A percentile compares a stretch with the other conserved stretches of the same genome.
Evolutionary conservation across 2,888 invertebrate species (phyloP).

Genomic region (Leptarthrus brevirostris): DNA sequence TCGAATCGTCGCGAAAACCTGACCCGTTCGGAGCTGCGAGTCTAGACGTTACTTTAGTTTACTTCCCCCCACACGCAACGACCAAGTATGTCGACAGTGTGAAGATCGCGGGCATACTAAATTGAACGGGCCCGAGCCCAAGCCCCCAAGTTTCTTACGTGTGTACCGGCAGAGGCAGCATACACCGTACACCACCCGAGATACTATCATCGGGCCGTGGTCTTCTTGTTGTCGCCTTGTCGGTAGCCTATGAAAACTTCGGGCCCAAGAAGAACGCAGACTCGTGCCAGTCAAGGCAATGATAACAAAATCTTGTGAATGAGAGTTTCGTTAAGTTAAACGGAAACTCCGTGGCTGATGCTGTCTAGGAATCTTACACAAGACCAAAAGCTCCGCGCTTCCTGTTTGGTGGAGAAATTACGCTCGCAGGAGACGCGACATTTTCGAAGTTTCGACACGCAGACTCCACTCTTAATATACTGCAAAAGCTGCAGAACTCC

Average conservation of each 20-base stretch:
- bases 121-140: not conserved
- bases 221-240: constrained; percentile 8
- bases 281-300: constrained; percentile 24
- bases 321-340: constrained; percentile 35
- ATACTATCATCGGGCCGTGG: constrained; percentile 11
- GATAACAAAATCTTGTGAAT: constrained; percentile 35
- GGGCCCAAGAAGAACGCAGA: constrained; percentile 30
- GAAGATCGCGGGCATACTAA: constrained; percentile 45
- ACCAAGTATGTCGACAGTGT: constrained; percentile 17
- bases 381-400: not conserved
- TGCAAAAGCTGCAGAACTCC: not conserved
- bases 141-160: constrained; percentile 26
- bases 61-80: not conserved
- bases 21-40: not conserved
- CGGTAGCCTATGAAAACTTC: constrained; percentile 21
- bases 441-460: constrained; percentile 1
- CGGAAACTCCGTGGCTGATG: not conserved
- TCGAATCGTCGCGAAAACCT: constrained; percentile 1
- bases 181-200: constrained; percentile 29
- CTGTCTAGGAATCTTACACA: not conserved
- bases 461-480: not conserved
- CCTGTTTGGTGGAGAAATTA: not conserved
- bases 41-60: not conserved
- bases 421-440: not conserved
- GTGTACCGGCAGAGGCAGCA: constrained; percentile 23